These are phyloP conservation scores for Pseudorectes ferrugineus DNA, from an alignment of 2,113 vertebrate species.

Conservation along the genomic window DNA sequence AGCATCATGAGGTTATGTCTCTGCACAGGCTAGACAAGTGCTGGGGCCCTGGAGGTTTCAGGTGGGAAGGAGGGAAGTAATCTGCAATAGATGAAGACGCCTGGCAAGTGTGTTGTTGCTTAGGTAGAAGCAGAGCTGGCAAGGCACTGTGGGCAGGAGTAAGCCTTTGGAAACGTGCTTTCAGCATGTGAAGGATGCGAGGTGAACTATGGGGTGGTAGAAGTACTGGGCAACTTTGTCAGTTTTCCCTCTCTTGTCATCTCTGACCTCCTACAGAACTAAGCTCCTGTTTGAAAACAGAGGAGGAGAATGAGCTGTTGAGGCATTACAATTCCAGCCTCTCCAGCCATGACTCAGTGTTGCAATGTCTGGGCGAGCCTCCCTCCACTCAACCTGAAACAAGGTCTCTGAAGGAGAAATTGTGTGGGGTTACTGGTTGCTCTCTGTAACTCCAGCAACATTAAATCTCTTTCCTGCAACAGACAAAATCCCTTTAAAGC, in stretches of 20 bases:
- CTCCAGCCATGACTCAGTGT: neutral
- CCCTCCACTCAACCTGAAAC: neutral
- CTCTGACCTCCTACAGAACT: neutral
- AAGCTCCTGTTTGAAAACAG: neutral
- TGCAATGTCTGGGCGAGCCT: neutral
- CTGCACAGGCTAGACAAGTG: neutral
- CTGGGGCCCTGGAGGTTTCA: accelerated
- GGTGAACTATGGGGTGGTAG: neutral
- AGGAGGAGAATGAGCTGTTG: neutral
- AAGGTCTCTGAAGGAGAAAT: neutral
- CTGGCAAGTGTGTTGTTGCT: neutral
- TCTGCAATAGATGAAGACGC: accelerated
- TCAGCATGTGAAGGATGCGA: neutral
- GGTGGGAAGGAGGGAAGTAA: neutral
- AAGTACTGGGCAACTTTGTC: neutral
- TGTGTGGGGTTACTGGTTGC: neutral
- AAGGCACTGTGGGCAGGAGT: neutral
- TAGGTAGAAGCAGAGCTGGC: neutral
- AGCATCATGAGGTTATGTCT: neutral
- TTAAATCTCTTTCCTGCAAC: neutral
- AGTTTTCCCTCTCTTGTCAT: neutral
- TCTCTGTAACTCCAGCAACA: neutral
- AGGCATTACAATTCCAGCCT: neutral
- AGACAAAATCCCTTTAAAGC: neutral
- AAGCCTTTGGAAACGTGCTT: neutral